phyloP scores from a whole-genome alignment of 2,888 invertebrate species.

The Andricus curvator region DNA sequence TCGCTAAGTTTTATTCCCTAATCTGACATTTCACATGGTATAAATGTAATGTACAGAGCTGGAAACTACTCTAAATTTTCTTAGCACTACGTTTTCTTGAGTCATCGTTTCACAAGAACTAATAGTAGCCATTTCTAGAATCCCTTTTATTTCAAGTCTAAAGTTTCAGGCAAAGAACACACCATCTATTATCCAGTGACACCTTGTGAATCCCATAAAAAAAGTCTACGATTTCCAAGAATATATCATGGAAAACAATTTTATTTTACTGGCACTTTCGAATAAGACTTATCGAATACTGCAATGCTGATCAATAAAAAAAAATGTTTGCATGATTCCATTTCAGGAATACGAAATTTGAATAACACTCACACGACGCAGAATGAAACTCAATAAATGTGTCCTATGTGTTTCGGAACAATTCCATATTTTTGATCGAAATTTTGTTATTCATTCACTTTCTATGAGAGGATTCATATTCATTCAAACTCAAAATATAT shows the following conservation, averaged over 20 bases:
- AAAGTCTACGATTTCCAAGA: neutral
- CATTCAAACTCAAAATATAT: neutral
- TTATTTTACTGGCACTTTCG: neutral
- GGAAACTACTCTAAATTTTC: neutral
- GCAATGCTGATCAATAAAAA: neutral
- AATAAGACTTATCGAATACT: neutral
- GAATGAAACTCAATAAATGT: neutral
- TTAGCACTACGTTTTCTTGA: neutral
- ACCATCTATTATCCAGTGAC: neutral
- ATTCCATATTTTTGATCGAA: no score
- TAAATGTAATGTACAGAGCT: neutral
- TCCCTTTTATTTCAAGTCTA: neutral
- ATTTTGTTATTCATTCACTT: neutral
- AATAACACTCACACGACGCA: neutral
- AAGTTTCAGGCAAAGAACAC: neutral
- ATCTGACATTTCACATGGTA: neutral
- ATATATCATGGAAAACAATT: neutral
- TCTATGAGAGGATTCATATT: neutral
- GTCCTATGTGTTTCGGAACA: no score
- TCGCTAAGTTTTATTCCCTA: neutral
- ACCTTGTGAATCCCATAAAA: neutral
- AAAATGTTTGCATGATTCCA: neutral
- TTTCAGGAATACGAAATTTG: neutral
- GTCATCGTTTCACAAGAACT: neutral
- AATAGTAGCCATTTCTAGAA: neutral